Evolutionary conservation across 2,888 invertebrate species (phyloP).

Genomic region (Ennomos fuscantarius): DNA sequence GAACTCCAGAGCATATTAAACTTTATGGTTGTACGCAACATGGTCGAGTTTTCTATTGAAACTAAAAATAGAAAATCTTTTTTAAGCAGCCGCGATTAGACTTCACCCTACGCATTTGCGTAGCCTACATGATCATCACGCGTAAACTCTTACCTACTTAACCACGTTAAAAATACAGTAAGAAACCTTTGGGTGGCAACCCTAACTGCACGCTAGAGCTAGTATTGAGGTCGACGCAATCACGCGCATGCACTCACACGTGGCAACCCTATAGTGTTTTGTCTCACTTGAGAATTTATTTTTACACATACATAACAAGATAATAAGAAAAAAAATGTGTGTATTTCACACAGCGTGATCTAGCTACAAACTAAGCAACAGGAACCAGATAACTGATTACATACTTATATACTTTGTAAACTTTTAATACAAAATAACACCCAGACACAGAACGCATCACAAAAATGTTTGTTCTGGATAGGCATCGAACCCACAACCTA

Average conservation of each 20-base stretch:
- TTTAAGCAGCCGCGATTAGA: background rate
- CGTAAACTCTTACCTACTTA: conserved; percentile 42
- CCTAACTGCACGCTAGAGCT: conserved; percentile 45
- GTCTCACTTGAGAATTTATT: conserved; percentile 18
- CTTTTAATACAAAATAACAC: no score
- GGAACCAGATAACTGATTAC: no score
- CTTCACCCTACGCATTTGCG: conserved; percentile 20
- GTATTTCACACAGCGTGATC: no score
- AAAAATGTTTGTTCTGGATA: no score
- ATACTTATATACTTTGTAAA: no score
- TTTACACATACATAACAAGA: conserved; percentile 1
- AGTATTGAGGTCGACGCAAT: conserved; percentile 47
- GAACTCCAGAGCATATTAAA: no score
- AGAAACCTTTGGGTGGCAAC: conserved; percentile 34
- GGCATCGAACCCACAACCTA: no score
- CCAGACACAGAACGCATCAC: no score
- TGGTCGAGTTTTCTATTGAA: background rate
- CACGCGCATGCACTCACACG: conserved; percentile 45
- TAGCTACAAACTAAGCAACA: no score
- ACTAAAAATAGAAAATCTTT: conserved; percentile 14
- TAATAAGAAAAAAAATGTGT: no score
- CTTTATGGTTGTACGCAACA: no score
- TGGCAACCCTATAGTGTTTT: conserved; percentile 34
- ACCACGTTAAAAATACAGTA: conserved; percentile 39
- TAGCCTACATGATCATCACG: conserved; percentile 32